A percentile compares a stretch with the other conserved stretches of the same genome.
Evolutionary conservation across 2,113 vertebrate species (phyloP).

Genomic region (Tachysurus vachellii): DNA sequence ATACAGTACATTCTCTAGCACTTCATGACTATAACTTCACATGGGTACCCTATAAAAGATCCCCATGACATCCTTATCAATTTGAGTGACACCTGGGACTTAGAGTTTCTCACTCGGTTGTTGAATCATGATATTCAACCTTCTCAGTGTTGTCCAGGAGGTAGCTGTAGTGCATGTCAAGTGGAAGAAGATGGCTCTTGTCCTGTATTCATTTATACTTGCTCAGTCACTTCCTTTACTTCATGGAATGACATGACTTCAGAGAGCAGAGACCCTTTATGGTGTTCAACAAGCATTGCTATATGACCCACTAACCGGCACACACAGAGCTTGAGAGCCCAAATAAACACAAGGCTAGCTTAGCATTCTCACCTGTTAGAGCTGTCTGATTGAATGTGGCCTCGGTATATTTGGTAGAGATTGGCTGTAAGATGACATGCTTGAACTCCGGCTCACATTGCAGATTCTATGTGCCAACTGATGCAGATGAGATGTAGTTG

Average conservation of each 20-base stretch:
- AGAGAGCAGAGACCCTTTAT: neutral
- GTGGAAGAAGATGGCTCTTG: neutral
- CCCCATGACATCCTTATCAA: neutral
- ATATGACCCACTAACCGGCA: neutral
- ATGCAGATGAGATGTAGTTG: neutral
- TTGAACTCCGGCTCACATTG: neutral
- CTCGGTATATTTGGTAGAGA: neutral
- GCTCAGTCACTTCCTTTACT: neutral
- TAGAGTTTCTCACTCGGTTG: neutral
- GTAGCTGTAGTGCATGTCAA: neutral
- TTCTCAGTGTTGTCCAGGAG: no score
- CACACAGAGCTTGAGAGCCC: neutral
- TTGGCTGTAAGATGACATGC: neutral
- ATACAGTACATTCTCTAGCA: neutral
- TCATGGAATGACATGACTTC: neutral
- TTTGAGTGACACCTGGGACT: neutral
- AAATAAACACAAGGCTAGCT: neutral
- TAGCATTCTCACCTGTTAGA: neutral
- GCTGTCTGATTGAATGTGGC: neutral
- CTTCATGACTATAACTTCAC: neutral
- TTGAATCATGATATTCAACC: neutral
- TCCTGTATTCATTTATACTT: neutral
- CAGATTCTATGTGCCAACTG: neutral
- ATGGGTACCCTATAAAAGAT: neutral
- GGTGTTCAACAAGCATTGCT: neutral